A percentile compares a stretch with the other conserved stretches of the same genome.
Conservation (phyloP, 2,797 vertebrate genomes). For the Manis javanica region DNA sequence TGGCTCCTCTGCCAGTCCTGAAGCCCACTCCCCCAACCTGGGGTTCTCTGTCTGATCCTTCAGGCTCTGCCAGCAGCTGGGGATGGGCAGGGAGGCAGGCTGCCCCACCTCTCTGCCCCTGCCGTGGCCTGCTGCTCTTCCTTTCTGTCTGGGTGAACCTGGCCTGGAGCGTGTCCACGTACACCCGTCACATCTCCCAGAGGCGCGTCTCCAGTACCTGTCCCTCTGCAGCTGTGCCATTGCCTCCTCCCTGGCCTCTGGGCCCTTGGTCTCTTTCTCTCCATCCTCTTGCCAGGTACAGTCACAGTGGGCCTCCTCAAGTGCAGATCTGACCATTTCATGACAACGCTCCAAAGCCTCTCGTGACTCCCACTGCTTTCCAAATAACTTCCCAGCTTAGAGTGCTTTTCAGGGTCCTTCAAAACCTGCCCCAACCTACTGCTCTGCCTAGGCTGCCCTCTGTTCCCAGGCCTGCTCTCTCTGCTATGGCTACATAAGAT, state of each 20-base stretch:
- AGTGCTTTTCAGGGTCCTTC: not conserved
- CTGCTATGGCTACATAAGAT: not conserved
- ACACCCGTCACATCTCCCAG: not conserved
- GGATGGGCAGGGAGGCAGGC: not conserved
- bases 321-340: not conserved
- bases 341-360: not conserved
- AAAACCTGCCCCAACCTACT: not conserved
- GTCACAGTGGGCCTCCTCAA: not conserved
- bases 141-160: not conserved
- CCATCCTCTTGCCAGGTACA: not conserved
- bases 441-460: not conserved
- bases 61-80: too few species aligned
- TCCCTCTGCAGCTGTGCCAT: not conserved
- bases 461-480: not conserved
- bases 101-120: not conserved
- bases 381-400: not conserved
- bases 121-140: not conserved
- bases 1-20: not conserved
- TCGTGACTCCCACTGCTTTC: not conserved
- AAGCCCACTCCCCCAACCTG: not conserved
- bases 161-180: not conserved
- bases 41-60: not conserved
- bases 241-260: not conserved
- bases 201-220: rapidly evolving
- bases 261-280: not conserved